Percentiles rank a stretch among this genome's conserved stretches.
These are phyloP conservation scores for Drosophila demipolita DNA, from an alignment of 2,888 invertebrate genomes.

Conservation along the genomic window DNA sequence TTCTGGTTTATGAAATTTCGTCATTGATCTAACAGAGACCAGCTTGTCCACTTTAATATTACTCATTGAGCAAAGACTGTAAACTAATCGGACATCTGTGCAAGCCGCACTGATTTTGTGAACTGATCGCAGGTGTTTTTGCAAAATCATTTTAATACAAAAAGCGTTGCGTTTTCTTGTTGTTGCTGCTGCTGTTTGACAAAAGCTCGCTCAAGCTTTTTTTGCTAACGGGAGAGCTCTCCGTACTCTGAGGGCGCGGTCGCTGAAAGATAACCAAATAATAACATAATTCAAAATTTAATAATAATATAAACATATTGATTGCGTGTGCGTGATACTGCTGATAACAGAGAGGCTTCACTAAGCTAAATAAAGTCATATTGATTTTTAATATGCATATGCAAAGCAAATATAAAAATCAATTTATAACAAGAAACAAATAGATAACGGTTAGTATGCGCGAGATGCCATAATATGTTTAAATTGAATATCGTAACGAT, in stretches of 20 bases:
- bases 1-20: not conserved
- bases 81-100: slow-evolving; percentile 16
- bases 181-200: not conserved
- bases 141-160: slow-evolving; percentile 42
- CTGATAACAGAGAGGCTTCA: slow-evolving; percentile 32
- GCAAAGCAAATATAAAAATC: not conserved
- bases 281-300: slow-evolving; percentile 13
- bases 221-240: slow-evolving; percentile 1
- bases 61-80: slow-evolving; percentile 24
- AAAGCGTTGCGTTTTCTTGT: not conserved
- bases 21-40: slow-evolving; percentile 5
- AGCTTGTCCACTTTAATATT: not conserved
- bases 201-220: slow-evolving; percentile 6
- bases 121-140: slow-evolving; percentile 43
- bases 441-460: slow-evolving; percentile 28
- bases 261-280: slow-evolving; percentile 14
- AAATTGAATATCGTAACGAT: not conserved
- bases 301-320: slow-evolving; percentile 25
- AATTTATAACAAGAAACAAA: not conserved
- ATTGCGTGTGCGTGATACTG: slow-evolving; percentile 10
- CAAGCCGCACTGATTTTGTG: slow-evolving; percentile 24
- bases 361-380: slow-evolving; percentile 6
- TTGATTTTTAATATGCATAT: not conserved
- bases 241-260: not conserved
- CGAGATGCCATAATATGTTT: slow-evolving; percentile 1